These are phyloP conservation scores for Arrhamphus sclerolepis DNA, from an alignment of 2,797 vertebrate genomes.

Conservation along the genomic window DNA sequence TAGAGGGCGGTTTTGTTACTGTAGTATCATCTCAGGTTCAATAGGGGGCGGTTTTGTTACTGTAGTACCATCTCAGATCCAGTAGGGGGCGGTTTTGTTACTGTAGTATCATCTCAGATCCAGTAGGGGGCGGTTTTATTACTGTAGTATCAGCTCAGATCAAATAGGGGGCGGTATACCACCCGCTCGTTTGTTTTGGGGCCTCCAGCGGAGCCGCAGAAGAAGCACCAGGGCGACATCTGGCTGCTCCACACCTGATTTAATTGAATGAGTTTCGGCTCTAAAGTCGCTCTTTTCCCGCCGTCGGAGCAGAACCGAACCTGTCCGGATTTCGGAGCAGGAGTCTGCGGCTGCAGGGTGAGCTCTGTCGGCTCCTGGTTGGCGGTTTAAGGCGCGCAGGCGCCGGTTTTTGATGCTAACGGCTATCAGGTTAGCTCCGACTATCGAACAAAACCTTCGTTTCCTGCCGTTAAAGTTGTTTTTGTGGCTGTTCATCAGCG, in stretches of 20 bases:
- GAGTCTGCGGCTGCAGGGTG: slow-evolving; percentile 72
- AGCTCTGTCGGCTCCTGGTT: slow-evolving; percentile 34
- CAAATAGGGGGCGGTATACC: background rate
- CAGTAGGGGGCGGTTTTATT: too few relatives aligned
- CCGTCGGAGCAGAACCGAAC: slow-evolving; percentile 7
- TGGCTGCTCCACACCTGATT: slow-evolving; percentile 60
- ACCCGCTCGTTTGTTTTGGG: background rate
- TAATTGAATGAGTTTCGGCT: slow-evolving; percentile 81
- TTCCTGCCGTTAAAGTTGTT: background rate
- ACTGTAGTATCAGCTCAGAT: too few relatives aligned
- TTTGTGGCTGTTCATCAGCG: background rate
- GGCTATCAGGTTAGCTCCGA: slow-evolving; percentile 35
- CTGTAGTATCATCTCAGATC: background rate
- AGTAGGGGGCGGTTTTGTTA: too few relatives aligned
- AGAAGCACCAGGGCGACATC: slow-evolving; percentile 40
- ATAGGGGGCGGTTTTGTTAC: too few relatives aligned
- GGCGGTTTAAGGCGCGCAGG: background rate
- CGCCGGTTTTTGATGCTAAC: slow-evolving; percentile 31
- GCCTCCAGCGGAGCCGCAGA: too few relatives aligned
- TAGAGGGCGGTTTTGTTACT: too few relatives aligned
- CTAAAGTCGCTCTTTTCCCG: slow-evolving; percentile 57
- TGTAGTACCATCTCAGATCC: too few relatives aligned
- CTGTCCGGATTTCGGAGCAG: slow-evolving; percentile 9
- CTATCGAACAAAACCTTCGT: background rate
- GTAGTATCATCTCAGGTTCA: background rate